These are phyloP conservation scores for Saturnia pavonia DNA, from an alignment of 2,888 invertebrate species.

Conservation along the genomic window DNA sequence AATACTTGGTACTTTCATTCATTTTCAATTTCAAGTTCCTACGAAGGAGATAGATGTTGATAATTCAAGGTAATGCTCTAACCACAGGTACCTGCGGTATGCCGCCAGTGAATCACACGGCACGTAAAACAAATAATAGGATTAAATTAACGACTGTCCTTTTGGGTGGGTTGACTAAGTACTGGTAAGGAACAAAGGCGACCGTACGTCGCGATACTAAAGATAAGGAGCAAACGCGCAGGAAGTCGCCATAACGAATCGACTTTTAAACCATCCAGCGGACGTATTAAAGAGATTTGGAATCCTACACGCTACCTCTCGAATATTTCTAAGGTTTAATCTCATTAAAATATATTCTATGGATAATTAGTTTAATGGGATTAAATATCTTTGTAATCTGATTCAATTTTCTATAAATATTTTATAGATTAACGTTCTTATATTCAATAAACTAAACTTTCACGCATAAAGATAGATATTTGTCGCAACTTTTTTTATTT, in stretches of 20 bases:
- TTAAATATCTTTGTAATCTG: neutral
- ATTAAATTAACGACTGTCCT: constrained; percentile 57
- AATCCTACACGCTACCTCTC: constrained; percentile 1
- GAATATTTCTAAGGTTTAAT: constrained; percentile 2
- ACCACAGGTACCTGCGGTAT: neutral
- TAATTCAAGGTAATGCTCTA: neutral
- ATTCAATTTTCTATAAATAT: neutral
- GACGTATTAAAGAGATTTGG: constrained; percentile 13
- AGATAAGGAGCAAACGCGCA: constrained; percentile 55
- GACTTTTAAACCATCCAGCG: constrained; percentile 11
- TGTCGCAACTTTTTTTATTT: no score
- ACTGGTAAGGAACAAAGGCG: constrained; percentile 61
- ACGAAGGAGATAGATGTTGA: neutral
- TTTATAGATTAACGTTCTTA: neutral
- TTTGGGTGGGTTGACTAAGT: constrained; percentile 55
- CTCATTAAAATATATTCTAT: constrained; percentile 4
- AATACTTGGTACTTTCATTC: neutral
- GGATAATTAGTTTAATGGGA: neutral
- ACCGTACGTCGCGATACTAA: constrained; percentile 35
- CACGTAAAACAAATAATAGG: constrained; percentile 42
- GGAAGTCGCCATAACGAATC: constrained; percentile 59
- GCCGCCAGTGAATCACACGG: constrained; percentile 40
- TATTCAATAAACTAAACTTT: neutral
- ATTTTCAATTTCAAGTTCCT: neutral
- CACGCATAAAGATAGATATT: neutral